Evolutionary conservation across 2,888 invertebrate genomes (phyloP), one percentile per base, ranked within the genome.

Genomic region (Tetragnatha montana): DNA sequence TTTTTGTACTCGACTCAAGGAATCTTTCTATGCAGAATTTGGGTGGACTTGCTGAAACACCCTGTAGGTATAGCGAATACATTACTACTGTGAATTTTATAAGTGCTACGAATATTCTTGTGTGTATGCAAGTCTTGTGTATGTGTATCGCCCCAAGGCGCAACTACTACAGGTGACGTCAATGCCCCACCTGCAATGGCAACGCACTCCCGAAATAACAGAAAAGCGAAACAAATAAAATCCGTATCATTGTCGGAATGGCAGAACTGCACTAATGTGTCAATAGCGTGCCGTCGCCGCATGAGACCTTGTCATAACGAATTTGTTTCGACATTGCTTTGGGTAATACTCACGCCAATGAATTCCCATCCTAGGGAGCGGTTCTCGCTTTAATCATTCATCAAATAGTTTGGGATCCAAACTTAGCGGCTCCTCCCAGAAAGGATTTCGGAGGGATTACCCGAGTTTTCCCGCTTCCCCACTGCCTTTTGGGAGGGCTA

Each of bases 281-380:
- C 81, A 84, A 88, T 88, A 49, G 88, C 88, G 88, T 88, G 88
- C 79, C 69, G 68, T 60, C 35, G 35, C 78, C 68, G 80, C 83
- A 88, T 88, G 84, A 88, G 88, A 80, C 80, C 74, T 80, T 88
- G 84, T 88, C 88, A 80, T 68, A 88, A 80, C 88, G 80, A 84
- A 88, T 88, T 88, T 88, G 88, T 88, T 82, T 82, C 88, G 80
- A 84, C 88, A 88, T 83, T 82, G 78, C 79, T 83, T 88, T 76
- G 81, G 81, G 50, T 82, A 88, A 82, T 74, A 88, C 82, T 81
- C 87, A 82, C 88, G 88, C 81, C 88, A 82, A 88, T 82, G 88
- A 82, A 88, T 83, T 87, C 80, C 73, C 73, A 49, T 19, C 50
- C 80, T 60, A 47, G 68, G 68, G 78, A 70, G 84, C 78, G 69